These are phyloP conservation scores for Caenorhabditis japonica DNA, from an alignment of 2,888 invertebrate species.

Conservation along the genomic window DNA sequence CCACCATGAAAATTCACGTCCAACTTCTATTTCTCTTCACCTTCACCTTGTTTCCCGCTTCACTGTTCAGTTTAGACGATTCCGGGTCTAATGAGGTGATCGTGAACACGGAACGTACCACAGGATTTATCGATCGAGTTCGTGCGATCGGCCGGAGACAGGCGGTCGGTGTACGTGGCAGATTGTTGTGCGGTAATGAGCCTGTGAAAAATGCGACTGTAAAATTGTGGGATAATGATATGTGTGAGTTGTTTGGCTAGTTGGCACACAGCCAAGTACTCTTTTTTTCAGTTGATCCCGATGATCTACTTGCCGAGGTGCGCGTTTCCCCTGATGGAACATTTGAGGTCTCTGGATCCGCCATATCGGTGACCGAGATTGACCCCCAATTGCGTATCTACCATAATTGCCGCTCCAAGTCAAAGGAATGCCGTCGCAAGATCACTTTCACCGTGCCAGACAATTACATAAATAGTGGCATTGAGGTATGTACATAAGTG, in stretches of 20 bases:
- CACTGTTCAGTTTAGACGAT: no score
- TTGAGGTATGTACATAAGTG: slow-evolving; percentile 32
- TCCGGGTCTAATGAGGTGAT: neutral
- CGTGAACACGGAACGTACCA: neutral
- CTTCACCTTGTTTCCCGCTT: no score
- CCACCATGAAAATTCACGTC: no score
- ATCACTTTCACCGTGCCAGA: slow-evolving; percentile 60
- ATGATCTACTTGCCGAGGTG: slow-evolving; percentile 53
- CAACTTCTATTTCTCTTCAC: no score
- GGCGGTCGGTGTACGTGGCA: slow-evolving; percentile 53
- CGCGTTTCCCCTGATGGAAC: slow-evolving; percentile 27
- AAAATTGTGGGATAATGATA: slow-evolving; percentile 62
- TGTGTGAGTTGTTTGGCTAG: slow-evolving; percentile 21
- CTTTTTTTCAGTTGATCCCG: slow-evolving; percentile 51
- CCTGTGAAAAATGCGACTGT: slow-evolving; percentile 51
- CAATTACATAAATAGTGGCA: slow-evolving; percentile 59
- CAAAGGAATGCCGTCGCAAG: slow-evolving; percentile 56
- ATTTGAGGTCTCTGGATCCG: slow-evolving; percentile 34
- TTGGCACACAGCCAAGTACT: neutral
- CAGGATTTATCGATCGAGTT: slow-evolving; percentile 40
- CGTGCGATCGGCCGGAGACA: slow-evolving; percentile 53
- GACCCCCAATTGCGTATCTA: slow-evolving; percentile 61
- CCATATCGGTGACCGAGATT: slow-evolving; percentile 47
- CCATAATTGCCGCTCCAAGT: slow-evolving; percentile 47
- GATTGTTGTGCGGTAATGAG: slow-evolving; percentile 44